phyloP scores from a whole-genome alignment of 2,888 invertebrate genomes.

The Nasonovia ribisnigri region DNA sequence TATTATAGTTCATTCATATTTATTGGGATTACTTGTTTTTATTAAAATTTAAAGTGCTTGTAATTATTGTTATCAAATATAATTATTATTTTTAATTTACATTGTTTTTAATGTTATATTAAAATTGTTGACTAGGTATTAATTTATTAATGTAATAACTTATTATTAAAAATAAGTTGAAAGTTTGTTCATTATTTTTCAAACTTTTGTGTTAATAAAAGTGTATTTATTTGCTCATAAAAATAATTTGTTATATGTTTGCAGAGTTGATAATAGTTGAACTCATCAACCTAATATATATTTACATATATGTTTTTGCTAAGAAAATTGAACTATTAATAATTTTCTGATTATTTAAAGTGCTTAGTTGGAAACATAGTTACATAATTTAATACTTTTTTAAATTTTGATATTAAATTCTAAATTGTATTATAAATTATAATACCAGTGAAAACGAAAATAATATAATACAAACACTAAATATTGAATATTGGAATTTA shows the following conservation, averaged over 20 bases:
- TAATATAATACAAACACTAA: too few species aligned
- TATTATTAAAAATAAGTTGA: conserved; percentile 27
- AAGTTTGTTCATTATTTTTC: conserved; percentile 24
- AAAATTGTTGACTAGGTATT: conserved; percentile 37
- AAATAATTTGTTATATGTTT: neutral
- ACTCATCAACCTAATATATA: neutral
- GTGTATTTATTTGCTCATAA: conserved; percentile 24
- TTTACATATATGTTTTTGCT: neutral
- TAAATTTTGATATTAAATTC: too few species aligned
- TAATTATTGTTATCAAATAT: conserved; percentile 44
- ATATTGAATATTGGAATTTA: too few species aligned
- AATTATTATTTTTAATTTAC: conserved; percentile 25
- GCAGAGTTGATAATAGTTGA: neutral
- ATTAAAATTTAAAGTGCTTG: conserved; percentile 20
- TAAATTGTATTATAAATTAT: too few species aligned
- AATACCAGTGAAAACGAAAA: too few species aligned
- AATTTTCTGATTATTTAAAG: too few species aligned
- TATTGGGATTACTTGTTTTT: conserved; percentile 21
- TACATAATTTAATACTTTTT: too few species aligned
- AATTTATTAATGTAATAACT: conserved; percentile 40
- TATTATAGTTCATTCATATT: conserved; percentile 6
- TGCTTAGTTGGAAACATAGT: too few species aligned
- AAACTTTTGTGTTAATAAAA: conserved; percentile 3
- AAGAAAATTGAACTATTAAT: neutral
- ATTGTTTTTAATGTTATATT: conserved; percentile 25